Base-by-base conservation (phyloP, 30 jellyfish, hydroid and myxozoan genomes). In the Turritopsis dohrnii region DNA sequence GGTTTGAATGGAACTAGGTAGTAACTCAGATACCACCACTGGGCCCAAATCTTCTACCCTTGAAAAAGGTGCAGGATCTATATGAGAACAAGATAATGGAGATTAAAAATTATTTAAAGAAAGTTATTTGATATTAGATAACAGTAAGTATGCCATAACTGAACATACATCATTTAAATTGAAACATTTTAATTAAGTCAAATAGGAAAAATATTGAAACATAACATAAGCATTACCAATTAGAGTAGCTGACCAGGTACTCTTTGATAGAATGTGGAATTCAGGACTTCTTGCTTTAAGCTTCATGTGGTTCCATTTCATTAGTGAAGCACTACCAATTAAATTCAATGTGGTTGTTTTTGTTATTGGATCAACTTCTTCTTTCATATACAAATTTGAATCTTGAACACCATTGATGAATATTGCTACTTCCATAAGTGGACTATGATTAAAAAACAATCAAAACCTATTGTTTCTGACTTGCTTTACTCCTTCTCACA, bases 1-100 rank as follows among this genome's bases (percentile, higher is more conserved):
- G 8, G 96, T 88, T 18, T 87, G 66, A 72, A 83, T 75, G 72
- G 16, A 71, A 18, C 88, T 88, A 1, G 98, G 98, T 82, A 85
- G 26, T 18, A 82, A 82, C 16, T 66, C 31, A 7, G 88, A 27
- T 54, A 93, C 21, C 94, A 93, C 85, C 21, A 54, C 52, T n/a
- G 98, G 98, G 13, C 98, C 98, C 31, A 69, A 71, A 77, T 93
- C 98, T 17, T 71, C 27, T 16, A 30, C 54, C 75, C 76, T 80
- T 80, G 89, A 69, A 82, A 82, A 66, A 18, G 85, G 73, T 16
- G 89, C 66, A 18, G 71, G 75, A 8, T 22, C 89, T 82, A 52
- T 17, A 76, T 0, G 30, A 72, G 28, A 19, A 25, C 28, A 72
- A 72, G 18, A 72, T 72, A 25, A n/a, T n/a, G n/a, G n/a, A n/a